These are phyloP conservation scores for Atrichornis clamosus DNA, from an alignment of 2,113 vertebrate genomes.

Conservation along the genomic window DNA sequence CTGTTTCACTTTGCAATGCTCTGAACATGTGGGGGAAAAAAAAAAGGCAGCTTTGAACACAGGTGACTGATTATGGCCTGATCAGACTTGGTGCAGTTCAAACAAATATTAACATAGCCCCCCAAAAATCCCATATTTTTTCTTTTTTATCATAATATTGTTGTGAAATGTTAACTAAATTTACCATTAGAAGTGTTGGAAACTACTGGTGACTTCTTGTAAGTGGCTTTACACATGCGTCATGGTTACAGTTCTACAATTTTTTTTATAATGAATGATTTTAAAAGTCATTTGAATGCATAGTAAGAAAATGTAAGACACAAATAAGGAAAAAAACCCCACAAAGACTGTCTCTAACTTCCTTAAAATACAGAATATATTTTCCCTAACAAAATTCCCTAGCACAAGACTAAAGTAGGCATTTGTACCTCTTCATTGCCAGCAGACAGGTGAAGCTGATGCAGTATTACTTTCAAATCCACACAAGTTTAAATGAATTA, in stretches of 20 bases:
- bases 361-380: not conserved
- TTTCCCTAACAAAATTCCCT: not conserved
- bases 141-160: not conserved
- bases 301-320: not conserved
- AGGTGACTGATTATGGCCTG: not conserved
- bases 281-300: not conserved
- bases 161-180: not conserved
- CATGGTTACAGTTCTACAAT: not conserved
- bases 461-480: not conserved
- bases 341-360: not conserved
- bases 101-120: not conserved
- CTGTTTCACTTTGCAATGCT: not conserved
- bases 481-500: not conserved
- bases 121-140: not conserved
- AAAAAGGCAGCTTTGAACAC: not conserved
- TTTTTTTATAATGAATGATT: not conserved
- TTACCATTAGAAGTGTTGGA: not conserved
- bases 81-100: not conserved
- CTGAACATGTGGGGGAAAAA: not conserved
- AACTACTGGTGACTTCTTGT: not conserved
- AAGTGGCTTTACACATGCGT: not conserved
- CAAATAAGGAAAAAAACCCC: rapidly evolving
- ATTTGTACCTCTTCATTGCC: not conserved
- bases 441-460: not conserved
- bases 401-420: not conserved